Evolutionary conservation across 2,797 vertebrate genomes (phyloP), one percentile per base, ranked within the genome.

Genomic region (Chelon auratus): DNA sequence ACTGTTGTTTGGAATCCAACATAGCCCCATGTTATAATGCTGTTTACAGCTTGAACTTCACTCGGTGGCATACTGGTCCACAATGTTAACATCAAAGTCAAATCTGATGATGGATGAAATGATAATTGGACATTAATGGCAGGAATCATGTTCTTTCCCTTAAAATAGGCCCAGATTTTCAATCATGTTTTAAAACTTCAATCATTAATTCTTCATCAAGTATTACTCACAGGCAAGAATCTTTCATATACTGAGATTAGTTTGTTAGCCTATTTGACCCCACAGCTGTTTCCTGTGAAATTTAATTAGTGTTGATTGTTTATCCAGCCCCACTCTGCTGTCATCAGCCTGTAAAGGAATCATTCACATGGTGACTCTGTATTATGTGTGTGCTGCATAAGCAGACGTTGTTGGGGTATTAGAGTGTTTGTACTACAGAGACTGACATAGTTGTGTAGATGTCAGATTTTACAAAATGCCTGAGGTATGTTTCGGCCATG

Each of bases 261-360:
- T 45, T 82, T 82, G 43, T 75, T 74, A 81, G 58, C 65, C 56
- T 87, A 78, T 74, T 80, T 69, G 65, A 90, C 82, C 78, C 58
- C 62, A 62, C 78, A 83, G 75, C 72, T 88, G 87, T 87, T 92
- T 90, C 82, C 90, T 90, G 67, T 72, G 43, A 81, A 82, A 81
- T 86, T 72, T 71, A 77, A 65, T 87, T 75, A 40, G 78, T 84
- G 57, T 79, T 82, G 79, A 86, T 83, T 83, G 86, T 89, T 90
- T 89, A 81, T 81, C 53, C 74, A 83, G 82, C 54, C 59, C 50
- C 14, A 37, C 75, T 72, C 36, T 0, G 57, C 81, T 81, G 72
- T 84, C 61, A 9, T 76, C 79, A 68, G 66, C 73, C 72, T 77
- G 70, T 53, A 30, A 74, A 64, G 12, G 22, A 2, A 33, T 26